Conservation (phyloP, 1,140 invertebrate species). For the Sitodiplosis mosellana region DNA sequence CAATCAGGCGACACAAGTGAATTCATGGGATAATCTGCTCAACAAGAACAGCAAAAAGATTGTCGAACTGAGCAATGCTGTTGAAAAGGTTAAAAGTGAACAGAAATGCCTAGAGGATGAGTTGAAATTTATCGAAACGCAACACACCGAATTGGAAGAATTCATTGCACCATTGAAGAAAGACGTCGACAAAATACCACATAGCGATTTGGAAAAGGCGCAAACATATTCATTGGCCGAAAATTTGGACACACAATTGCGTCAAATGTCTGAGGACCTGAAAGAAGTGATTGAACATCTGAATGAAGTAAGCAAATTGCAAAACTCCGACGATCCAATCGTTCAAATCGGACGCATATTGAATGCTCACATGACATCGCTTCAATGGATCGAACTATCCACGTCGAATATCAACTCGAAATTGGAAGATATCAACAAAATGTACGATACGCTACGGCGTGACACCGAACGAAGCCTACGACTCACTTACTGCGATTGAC, state of each 20-base stretch:
- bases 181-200: constrained; percentile 46
- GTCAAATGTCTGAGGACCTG: constrained; percentile 85
- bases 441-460: constrained; percentile 56
- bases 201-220: constrained; percentile 69
- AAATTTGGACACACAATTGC: constrained; percentile 78
- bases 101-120: constrained; percentile 82
- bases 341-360: constrained; percentile 83
- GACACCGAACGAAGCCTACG: constrained; percentile 53
- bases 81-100: constrained; percentile 72
- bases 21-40: constrained; percentile 81
- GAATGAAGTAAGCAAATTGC: constrained; percentile 68
- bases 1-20: constrained; percentile 85
- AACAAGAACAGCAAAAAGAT: constrained; percentile 89
- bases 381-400: constrained; percentile 80
- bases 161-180: constrained; percentile 70
- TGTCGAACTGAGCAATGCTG: constrained; percentile 61
- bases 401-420: constrained; percentile 53
- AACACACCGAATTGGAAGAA: constrained; percentile 84
- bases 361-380: constrained; percentile 89
- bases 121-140: constrained; percentile 81
- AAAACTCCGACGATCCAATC: constrained; percentile 76
- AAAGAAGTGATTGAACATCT: constrained; percentile 90
- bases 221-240: constrained; percentile 75
- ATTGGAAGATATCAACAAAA: constrained; percentile 65
- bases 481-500: constrained; percentile 30